Evolutionary conservation across 2,113 vertebrate genomes (phyloP), one percentile per base, ranked within the genome.

Genomic region (Pandion haliaetus): DNA sequence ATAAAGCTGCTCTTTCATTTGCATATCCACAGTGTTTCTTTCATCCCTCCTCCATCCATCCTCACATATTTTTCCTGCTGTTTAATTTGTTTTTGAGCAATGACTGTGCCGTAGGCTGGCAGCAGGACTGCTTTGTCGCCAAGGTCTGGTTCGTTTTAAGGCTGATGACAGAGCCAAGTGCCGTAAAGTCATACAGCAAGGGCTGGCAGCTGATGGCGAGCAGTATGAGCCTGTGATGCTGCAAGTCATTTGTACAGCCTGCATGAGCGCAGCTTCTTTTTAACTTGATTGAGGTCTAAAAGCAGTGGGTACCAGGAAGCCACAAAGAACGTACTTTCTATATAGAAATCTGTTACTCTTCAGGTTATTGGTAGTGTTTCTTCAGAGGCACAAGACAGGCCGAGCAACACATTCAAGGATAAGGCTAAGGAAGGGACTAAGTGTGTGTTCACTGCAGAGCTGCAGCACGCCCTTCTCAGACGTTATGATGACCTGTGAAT

Each of bases 41-140:
- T 49, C 76, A n/a, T 83, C 70, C 50, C 76, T 81, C 73, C 65
- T 57, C 87, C 2, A 28, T 74, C 88, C 88, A 66, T 90, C 81
- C 77, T 89, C 77, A 55, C 73, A 49, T 89, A 84, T 84, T 93
- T 90, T 96, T 94, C 88, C 83, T 81, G 91, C 93, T 78, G 62
- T 95, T 86, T 95, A 86, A 89, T 93, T 85, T 92, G 83, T 0
- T 95, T 95, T 74, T 77, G 87, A 89, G 83, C 85, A 52, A 65
- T 79, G 77, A 8, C 77, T 84, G 78, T 88, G 93, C 82, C 4
- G 6, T 50, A 34, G 88, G 86, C 92, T 90, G 94, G 89, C 90
- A 96, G 95, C 92, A 88, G 90, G 72, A 9, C 63, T 19, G 67
- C 55, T 61, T 69, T 69, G 62, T 31, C 85, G 93, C 95, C 93